Percentiles rank a stretch among this genome's conserved stretches.
Conservation (phyloP, 2,113 vertebrate species). For the Promerops cafer region DNA sequence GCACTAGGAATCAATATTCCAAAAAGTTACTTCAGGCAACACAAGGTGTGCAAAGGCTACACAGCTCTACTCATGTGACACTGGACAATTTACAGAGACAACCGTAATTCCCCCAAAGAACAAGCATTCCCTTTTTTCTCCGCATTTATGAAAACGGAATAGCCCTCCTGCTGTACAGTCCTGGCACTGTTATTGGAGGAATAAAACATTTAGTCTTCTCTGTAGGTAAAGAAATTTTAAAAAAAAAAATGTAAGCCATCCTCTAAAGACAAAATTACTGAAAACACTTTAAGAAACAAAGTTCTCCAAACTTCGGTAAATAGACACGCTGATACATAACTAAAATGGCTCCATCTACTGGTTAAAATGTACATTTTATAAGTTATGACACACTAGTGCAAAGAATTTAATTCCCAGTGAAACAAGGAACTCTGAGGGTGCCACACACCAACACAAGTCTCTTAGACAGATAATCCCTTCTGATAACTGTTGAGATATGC, state of each 20-base stretch:
- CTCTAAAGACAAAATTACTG: not conserved
- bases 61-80: not conserved
- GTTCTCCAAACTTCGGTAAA: not conserved
- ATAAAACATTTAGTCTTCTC: not conserved
- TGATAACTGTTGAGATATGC: not conserved
- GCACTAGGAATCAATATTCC: fast-evolving
- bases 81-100: not conserved
- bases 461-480: not conserved
- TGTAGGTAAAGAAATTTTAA: not conserved
- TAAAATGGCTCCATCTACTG: constrained; percentile 35
- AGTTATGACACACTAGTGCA: not conserved
- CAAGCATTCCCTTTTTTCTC: not conserved
- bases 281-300: not conserved
- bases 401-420: not conserved
- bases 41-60: not conserved
- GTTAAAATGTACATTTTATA: not conserved
- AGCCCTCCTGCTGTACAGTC: not conserved
- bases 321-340: not conserved
- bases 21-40: not conserved
- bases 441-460: not conserved
- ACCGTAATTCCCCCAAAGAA: not conserved
- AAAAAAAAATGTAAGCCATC: not conserved
- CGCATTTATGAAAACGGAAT: not conserved
- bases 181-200: not conserved
- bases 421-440: not conserved